Evolutionary conservation across 2,797 vertebrate species (phyloP), one percentile per base, ranked within the genome.

Genomic region (Megalops cyprinoides): DNA sequence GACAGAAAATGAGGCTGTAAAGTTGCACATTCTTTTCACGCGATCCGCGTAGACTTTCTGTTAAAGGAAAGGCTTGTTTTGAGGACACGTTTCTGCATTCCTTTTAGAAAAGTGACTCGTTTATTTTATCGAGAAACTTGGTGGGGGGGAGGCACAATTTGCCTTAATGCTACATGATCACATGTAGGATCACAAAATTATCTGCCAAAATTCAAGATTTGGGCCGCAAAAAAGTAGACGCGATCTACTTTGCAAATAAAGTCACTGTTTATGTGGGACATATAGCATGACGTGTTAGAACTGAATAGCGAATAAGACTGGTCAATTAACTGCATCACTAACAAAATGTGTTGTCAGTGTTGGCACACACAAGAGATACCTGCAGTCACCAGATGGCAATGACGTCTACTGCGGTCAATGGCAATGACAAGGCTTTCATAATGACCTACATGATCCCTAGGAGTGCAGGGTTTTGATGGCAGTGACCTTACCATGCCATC

Each of bases 1-100:
- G 92, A 95, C 91, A 93, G 86, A 92, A 93, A 94, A 93, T 92
- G 91, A 91, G 92, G 88, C 92, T 77, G 87, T 95, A 93, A 95
- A 94, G 90, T 88, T 83, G 75, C 92, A 92, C 81, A 88, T 90
- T 90, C 89, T 89, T 94, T 89, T 89, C 88, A 42, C 55, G 15
- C 60, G 55, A 77, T 42, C 55, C 55, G 28, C 4, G 8, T 60
- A 69, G 15, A 69, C 39, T n/a, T 44, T 44, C 20, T 12, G 67
- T 71, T 44, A 2, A 71, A 71, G 31, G 37, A 23, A 71, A 39
- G 67, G n/a, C 67, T 39, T 18, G 39, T n/a, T 42, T 20, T n/a
- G 8, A 1, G 67, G 67, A 71, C 20, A 71, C 67, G n/a, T 42
- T 71, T 71, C 37, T 69, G 37, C 65, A 42, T 23, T 3, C 18